Evolutionary conservation across 2,888 invertebrate species (phyloP).

Genomic region (Alitta virens): DNA sequence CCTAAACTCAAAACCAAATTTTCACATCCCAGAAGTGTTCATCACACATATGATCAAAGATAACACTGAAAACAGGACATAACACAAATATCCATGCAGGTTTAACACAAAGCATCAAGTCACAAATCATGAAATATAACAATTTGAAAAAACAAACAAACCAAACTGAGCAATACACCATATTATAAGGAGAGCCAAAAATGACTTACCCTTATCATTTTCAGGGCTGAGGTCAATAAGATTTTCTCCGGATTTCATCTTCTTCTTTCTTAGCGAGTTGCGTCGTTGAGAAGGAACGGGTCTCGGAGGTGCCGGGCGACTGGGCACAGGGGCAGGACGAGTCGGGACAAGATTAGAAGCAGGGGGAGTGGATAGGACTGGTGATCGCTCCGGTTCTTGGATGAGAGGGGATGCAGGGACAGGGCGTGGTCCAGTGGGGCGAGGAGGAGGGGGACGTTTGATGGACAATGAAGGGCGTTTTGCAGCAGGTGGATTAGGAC

Average conservation of each 20-base stretch:
- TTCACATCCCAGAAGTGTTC: too few species aligned
- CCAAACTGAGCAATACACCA: not conserved
- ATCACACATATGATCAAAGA: too few species aligned
- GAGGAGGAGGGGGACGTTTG: constrained; percentile 41
- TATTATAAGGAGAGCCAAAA: not conserved
- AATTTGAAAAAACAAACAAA: too few species aligned
- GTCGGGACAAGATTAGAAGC: constrained; percentile 7
- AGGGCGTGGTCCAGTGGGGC: constrained; percentile 40
- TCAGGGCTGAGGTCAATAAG: constrained; percentile 46
- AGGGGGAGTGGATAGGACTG: too few species aligned
- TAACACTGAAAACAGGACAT: too few species aligned
- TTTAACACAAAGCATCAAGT: not conserved
- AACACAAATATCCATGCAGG: too few species aligned
- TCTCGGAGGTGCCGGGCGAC: constrained; percentile 30
- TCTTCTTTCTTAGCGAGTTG: not conserved
- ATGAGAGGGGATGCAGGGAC: constrained; percentile 37
- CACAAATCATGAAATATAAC: not conserved
- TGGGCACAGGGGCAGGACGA: constrained; percentile 9
- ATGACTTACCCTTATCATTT: not conserved
- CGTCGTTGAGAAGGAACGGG: constrained; percentile 36
- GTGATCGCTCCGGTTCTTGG: not conserved
- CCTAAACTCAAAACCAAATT: too few species aligned
- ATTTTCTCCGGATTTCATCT: constrained; percentile 21
- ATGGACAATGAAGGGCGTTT: constrained; percentile 19
- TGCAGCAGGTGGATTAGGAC: not conserved